Base-by-base conservation (phyloP, 2,888 invertebrate species). In the Calameuta idolon region DNA sequence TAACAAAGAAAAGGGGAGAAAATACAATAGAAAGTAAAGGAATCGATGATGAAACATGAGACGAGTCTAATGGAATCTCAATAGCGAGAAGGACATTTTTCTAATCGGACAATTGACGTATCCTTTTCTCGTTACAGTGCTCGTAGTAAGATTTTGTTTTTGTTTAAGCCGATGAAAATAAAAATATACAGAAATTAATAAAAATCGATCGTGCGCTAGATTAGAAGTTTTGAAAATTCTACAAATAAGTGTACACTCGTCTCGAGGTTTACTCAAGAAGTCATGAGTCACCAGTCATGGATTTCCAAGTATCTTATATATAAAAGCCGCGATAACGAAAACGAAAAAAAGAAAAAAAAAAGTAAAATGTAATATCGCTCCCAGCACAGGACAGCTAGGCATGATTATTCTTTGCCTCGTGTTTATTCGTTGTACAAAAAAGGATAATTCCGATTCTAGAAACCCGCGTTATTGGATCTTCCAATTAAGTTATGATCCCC, bases 251-350 rank as follows among this genome's bases (percentile, higher is more conserved):
- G 2, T 55, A 23, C 23, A 55, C 23, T 71, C 71, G 71, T 33
- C 71, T 31, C 71, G 71, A 31, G 12, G 71, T 34, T 71, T 71
- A 31, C 3, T 71, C 71, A 3, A 30, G 12, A 12, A 15, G 15
- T n/a, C 34, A 74, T 78, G 34, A 37, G 81, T 77, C 76, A 73
- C 83, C 86, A 86, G 85, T 86, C 86, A 86, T 86, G 84, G 86
- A 86, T 86, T 85, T 83, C 74, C 74, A 76, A 74, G 34, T 69
- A 11, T 73, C 23, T 55, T 23, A 55, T 23, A 33, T 33, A 23
- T 23, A 55, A 23, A 40, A 23, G 2, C 23, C 9, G 23, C 55
- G 55, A 55, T 55, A 23, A 55, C 23, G 5, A 2, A 55, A 23
- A 2, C 4, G 23, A 55, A 37, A 12, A 12, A 12, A 33, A 33